Evolutionary conservation across 2,797 vertebrate genomes (phyloP).

Genomic region (Epinephelus coioides): DNA sequence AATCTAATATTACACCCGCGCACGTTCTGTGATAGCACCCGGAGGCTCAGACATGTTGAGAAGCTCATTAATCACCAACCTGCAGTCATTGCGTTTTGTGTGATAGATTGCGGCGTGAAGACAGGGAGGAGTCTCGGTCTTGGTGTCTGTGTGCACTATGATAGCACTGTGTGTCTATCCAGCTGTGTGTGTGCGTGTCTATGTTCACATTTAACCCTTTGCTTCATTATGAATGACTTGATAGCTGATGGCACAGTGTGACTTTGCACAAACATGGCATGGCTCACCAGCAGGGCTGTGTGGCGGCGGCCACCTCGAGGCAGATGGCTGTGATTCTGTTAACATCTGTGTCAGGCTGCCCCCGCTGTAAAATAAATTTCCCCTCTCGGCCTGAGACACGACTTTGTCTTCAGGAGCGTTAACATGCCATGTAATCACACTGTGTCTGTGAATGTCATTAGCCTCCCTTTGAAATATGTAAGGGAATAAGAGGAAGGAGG

Average conservation of each 20-base stretch:
- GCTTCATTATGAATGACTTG: slow-evolving; percentile 37
- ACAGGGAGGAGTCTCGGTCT: slow-evolving; percentile 27
- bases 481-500: slow-evolving; percentile 38
- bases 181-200: not conserved
- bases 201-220: slow-evolving; percentile 47
- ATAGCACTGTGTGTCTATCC: not conserved
- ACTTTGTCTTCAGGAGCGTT: slow-evolving; percentile 71
- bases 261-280: slow-evolving; percentile 40
- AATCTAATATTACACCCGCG: slow-evolving; percentile 59
- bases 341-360: slow-evolving; percentile 79
- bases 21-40: slow-evolving; percentile 38
- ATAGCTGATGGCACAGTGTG: slow-evolving; percentile 53
- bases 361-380: slow-evolving; percentile 77
- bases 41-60: slow-evolving; percentile 55
- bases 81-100: slow-evolving; percentile 51
- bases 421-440: slow-evolving; percentile 75
- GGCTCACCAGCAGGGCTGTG: slow-evolving; percentile 32
- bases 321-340: slow-evolving; percentile 79
- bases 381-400: slow-evolving; percentile 62
- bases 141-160: not conserved
- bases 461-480: slow-evolving; percentile 61
- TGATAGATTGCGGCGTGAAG: slow-evolving; percentile 51
- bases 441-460: slow-evolving; percentile 73
- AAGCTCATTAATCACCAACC: slow-evolving; percentile 79
- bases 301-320: slow-evolving; percentile 41